A percentile compares a stretch with the other conserved stretches of the same genome.
These are phyloP conservation scores for Enteromius anoplus DNA, from an alignment of 2,797 vertebrate genomes.

Conservation along the genomic window DNA sequence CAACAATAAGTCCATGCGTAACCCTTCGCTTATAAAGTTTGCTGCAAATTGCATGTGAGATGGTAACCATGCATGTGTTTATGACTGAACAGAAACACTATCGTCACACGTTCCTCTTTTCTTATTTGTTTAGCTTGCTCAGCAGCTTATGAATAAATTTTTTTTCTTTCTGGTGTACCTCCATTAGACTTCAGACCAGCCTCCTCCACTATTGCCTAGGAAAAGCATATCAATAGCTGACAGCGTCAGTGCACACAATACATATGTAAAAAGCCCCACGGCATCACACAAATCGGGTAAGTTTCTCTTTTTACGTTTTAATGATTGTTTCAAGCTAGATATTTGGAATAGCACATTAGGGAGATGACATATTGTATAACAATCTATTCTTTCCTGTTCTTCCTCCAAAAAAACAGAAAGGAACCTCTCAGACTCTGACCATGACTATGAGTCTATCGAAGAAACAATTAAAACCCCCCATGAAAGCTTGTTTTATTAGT, in stretches of 20 bases:
- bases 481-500: conserved; percentile 65
- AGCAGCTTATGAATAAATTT: background rate
- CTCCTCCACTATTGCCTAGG: conserved; percentile 61
- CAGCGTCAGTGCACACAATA: conserved; percentile 64
- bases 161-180: conserved; percentile 16
- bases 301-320: background rate
- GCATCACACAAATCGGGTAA: conserved; percentile 50
- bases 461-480: conserved; percentile 61
- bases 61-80: background rate
- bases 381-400: background rate
- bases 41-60: background rate
- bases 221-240: conserved; percentile 35
- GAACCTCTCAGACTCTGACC: conserved; percentile 53
- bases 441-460: conserved; percentile 79
- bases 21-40: background rate
- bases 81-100: background rate
- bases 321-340: background rate
- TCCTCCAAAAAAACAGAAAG: conserved; percentile 38
- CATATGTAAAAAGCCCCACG: conserved; percentile 58
- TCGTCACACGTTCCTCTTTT: conserved; percentile 31
- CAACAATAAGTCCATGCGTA: background rate
- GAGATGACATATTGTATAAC: background rate
- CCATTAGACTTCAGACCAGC: conserved; percentile 21
- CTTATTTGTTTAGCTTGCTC: background rate
- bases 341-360: background rate